A percentile compares a stretch with the other conserved stretches of the same genome.
Evolutionary conservation across 2,797 vertebrate species (phyloP).

Genomic region (Poeciliopsis presidionis): DNA sequence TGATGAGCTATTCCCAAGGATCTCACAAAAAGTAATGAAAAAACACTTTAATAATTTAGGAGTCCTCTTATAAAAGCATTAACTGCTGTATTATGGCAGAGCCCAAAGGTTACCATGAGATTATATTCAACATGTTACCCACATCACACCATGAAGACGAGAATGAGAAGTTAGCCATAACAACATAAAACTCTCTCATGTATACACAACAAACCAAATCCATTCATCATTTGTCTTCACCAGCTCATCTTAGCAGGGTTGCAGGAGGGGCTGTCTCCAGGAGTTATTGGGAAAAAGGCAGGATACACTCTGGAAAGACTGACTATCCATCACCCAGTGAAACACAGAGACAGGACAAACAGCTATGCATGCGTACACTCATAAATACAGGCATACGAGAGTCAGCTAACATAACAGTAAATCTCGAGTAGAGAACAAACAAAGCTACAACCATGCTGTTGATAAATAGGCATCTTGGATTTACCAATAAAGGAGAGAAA

Average conservation of each 20-base stretch:
- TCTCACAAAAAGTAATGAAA: slow-evolving; percentile 8
- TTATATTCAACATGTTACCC: not conserved
- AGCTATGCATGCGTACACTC: not conserved
- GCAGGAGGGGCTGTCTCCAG: not conserved
- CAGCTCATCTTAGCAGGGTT: not conserved
- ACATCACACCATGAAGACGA: not conserved
- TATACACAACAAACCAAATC: not conserved
- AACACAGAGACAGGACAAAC: not conserved
- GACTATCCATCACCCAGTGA: not conserved
- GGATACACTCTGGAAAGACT: not conserved
- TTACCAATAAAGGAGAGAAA: not conserved
- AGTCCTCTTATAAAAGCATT: slow-evolving; percentile 5
- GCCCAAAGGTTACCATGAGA: not conserved
- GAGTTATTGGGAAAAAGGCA: not conserved
- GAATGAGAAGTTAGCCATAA: not conserved
- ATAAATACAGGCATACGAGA: not conserved
- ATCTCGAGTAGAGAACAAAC: no score
- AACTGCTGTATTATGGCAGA: not conserved
- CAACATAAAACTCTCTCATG: not conserved
- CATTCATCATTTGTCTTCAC: not conserved
- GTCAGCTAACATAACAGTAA: not conserved
- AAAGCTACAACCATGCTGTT: not conserved
- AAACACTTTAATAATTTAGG: slow-evolving; percentile 13
- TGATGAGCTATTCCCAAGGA: not conserved
- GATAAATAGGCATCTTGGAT: not conserved